Evolutionary conservation across 1,140 invertebrate genomes (phyloP), one percentile per base, ranked within the genome.

Genomic region (Drosophila trapezifrons): DNA sequence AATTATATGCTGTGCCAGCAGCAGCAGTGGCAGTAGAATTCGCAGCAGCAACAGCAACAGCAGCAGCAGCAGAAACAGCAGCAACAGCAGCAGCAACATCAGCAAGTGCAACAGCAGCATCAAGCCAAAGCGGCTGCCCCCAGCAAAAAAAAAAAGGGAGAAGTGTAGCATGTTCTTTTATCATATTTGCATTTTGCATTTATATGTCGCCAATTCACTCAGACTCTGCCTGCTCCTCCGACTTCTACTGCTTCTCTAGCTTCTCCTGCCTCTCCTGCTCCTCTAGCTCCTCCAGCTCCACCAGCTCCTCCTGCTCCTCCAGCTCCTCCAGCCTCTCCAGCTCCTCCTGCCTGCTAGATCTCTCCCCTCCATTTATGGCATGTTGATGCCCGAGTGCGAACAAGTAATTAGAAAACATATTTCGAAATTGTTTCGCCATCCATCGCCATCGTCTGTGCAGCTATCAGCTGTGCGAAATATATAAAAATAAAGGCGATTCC

Each of bases 321-420:
- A 20, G 15, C 42, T 18, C 22, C 25, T 22, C 9, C n/a, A 25
- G 35, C 20, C 54, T 55, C n/a, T n/a, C n/a, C n/a, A n/a, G n/a
- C n/a, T n/a, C n/a, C n/a, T 12, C 22, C 35, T 10, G 40, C 27
- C 25, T 32, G 22, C 37, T 49, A 37, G 25, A 18, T 40, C 43
- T 40, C 43, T 25, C 27, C 37, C 27, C 22, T 13, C 35, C 54
- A 43, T 76, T 80, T 56, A 60, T 29, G 37, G n/a, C 63, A 77
- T 59, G 59, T 17, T 63, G 59, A 56, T 64, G 67, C 42, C 54
- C 79, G 72, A 90, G 86, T 76, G 85, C 85, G 85, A 87, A 90
- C 84, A 86, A 89, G 84, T 89, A 89, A 89, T 89, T 89, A 89
- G 86, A 89, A 90, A 89, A 90, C 74, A 82, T 86, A 78, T 85